These are phyloP conservation scores for Umimayanthus chanpuru DNA, from an alignment of 92 coral and sea anemone genomes.

Conservation along the genomic window DNA sequence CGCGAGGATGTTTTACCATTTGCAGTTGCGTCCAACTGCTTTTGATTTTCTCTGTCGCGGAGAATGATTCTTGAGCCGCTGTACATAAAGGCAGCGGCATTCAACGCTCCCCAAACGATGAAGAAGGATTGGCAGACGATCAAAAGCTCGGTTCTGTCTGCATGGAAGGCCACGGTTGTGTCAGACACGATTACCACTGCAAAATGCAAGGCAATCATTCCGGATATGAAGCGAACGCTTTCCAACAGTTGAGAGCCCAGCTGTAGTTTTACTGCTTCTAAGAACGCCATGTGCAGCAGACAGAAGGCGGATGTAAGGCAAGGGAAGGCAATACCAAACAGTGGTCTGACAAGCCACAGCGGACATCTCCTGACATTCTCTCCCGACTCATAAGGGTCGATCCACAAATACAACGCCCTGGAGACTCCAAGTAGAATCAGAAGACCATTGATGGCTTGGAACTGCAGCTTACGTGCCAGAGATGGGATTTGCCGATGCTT, in stretches of 20 bases:
- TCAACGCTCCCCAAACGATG: constrained; percentile 58
- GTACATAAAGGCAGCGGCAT: constrained; percentile 61
- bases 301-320: constrained; percentile 1
- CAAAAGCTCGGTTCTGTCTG: constrained; percentile 23
- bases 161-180: too few relatives aligned
- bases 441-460: neutral
- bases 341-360: neutral
- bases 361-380: neutral
- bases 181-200: constrained; percentile 71
- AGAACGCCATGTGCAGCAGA: constrained; percentile 60
- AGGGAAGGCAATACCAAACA: neutral
- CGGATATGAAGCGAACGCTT: constrained; percentile 58
- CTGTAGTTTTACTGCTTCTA: constrained; percentile 68
- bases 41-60: neutral
- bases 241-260: constrained; percentile 50
- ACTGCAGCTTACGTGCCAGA: neutral
- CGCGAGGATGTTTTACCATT: neutral
- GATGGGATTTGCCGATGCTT: neutral
- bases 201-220: constrained; percentile 69
- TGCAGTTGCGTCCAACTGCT: neutral
- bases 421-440: neutral
- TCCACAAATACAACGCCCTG: neutral
- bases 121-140: constrained; percentile 73
- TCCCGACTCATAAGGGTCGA: too few relatives aligned
- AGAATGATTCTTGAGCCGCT: constrained; percentile 62